Percentiles rank a stretch among this genome's conserved stretches.
phyloP scores from a whole-genome alignment of 2,888 invertebrate genomes.

The Caenorhabditis sp. region DNA sequence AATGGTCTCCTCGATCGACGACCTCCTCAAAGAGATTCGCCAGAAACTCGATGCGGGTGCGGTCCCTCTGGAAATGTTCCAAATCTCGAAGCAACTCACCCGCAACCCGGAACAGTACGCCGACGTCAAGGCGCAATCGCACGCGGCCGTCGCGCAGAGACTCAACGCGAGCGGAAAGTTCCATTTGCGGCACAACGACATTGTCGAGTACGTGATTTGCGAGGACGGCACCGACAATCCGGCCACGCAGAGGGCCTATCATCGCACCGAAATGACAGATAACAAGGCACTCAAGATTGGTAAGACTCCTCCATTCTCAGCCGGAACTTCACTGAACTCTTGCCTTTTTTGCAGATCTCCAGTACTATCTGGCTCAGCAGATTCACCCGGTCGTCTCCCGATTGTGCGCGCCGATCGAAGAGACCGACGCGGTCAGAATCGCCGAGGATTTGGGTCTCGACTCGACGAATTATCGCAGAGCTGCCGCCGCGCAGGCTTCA shows the following conservation, averaged over 20 bases:
- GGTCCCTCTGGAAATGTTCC: slow-evolving; percentile 72
- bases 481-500: slow-evolving; percentile 52
- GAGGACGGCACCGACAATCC: slow-evolving; percentile 87
- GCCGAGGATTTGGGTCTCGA: slow-evolving; percentile 83
- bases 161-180: slow-evolving; percentile 84
- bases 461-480: slow-evolving; percentile 61
- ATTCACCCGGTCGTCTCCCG: slow-evolving; percentile 95
- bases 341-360: slow-evolving; percentile 83
- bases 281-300: slow-evolving; percentile 81
- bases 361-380: slow-evolving; percentile 94
- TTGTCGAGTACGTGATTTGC: slow-evolving; percentile 95
- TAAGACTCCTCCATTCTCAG: slow-evolving; percentile 68
- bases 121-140: slow-evolving; percentile 88
- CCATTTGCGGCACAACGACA: slow-evolving; percentile 91
- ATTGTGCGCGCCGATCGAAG: slow-evolving; percentile 95
- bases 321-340: neutral
- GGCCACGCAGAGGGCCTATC: slow-evolving; percentile 93
- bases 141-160: slow-evolving; percentile 92
- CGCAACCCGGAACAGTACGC: slow-evolving; percentile 94
- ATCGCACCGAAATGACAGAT: slow-evolving; percentile 89
- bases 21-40: slow-evolving; percentile 86
- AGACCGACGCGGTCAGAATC: slow-evolving; percentile 90
- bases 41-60: slow-evolving; percentile 84
- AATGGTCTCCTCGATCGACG: slow-evolving; percentile 89
- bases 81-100: slow-evolving; percentile 85